Evolutionary conservation across 2,113 vertebrate genomes (phyloP), one percentile per base, ranked within the genome.

Genomic region (Nettapus auritus): DNA sequence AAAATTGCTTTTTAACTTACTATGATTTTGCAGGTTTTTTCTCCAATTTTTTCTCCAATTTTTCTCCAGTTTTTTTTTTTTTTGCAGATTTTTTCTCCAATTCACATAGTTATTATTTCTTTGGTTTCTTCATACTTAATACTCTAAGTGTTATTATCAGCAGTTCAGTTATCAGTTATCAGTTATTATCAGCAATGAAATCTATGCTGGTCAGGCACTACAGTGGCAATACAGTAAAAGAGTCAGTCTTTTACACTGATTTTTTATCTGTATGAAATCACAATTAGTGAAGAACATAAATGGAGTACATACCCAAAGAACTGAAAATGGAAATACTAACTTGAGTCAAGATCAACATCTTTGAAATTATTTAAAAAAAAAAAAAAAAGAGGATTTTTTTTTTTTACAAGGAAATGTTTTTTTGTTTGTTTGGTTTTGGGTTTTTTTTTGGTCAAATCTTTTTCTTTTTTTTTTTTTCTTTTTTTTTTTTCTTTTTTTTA

Each of bases 241-340:
- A 93, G 67, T 93, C 91, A 96, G 63, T 97, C 93, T 77, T 87
- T 88, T 71, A 82, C 92, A 96, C 38, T 95, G 86, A 91, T 64
- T 94, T 95, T 92, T 88, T 89, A 90, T 57, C 60, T 73, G 93
- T 73, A 93, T 90, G 90, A 96, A 97, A 94, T 93, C 89, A 85
- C 80, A 96, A 93, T 33, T 42, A n/a, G 67, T 82, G 80, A 89
- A 93, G 70, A 89, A 84, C 77, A 89, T 55, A 97, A 96, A 94
- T 53, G 15, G 70, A 95, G 82, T 44, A 95, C 90, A 93, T 80
- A 86, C 31, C 29, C 29, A 13, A 91, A 70, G 86, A 96, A 94
- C 53, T 53, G 71, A 71, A 95, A 60, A 82, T 73, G 91, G 88
- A 77, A 80, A 80, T 87, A 89, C 86, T 1, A 91, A 95, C 31